These are phyloP conservation scores for Anableps anableps DNA, from an alignment of 2,797 vertebrate genomes.

Conservation along the genomic window DNA sequence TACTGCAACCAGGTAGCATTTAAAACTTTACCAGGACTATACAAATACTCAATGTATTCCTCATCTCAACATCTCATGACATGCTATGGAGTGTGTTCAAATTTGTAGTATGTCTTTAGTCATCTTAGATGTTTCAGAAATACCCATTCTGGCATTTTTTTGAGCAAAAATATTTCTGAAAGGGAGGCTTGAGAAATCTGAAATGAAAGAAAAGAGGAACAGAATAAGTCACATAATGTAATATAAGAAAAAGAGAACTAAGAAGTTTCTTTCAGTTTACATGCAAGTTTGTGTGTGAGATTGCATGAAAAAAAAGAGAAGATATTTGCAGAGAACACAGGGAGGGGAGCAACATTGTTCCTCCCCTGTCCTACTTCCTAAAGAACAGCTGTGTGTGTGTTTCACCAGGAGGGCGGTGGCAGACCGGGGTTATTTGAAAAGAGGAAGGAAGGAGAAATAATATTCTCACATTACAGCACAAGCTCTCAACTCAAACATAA, in stretches of 20 bases:
- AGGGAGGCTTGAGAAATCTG: slow-evolving; percentile 29
- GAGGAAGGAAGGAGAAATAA: slow-evolving; percentile 61
- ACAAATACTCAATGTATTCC: background rate
- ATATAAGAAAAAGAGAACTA: slow-evolving; percentile 51
- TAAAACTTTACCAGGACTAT: background rate
- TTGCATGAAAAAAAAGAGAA: slow-evolving; percentile 43
- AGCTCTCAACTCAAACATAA: slow-evolving; percentile 18
- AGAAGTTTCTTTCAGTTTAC: background rate
- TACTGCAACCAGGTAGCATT: background rate
- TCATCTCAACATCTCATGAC: slow-evolving; percentile 15
- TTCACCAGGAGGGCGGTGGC: slow-evolving; percentile 31
- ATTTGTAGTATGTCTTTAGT: background rate
- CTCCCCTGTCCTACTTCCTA: slow-evolving; percentile 54
- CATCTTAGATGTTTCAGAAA: slow-evolving; percentile 4
- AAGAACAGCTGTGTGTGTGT: slow-evolving; percentile 58
- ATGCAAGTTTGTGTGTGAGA: slow-evolving; percentile 24
- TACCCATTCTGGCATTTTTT: background rate
- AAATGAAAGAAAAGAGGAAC: slow-evolving; percentile 60
- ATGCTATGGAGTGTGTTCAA: background rate
- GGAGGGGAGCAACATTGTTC: slow-evolving; percentile 49
- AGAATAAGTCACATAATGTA: slow-evolving; percentile 30
- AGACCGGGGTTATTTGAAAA: slow-evolving; percentile 35
- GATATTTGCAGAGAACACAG: slow-evolving; percentile 29
- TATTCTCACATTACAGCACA: slow-evolving; percentile 46
- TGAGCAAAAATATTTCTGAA: slow-evolving; percentile 7